A percentile compares a stretch with the other conserved stretches of the same genome.
Evolutionary conservation across 2,797 vertebrate species (phyloP).

Genomic region (Champsocephalus esox): DNA sequence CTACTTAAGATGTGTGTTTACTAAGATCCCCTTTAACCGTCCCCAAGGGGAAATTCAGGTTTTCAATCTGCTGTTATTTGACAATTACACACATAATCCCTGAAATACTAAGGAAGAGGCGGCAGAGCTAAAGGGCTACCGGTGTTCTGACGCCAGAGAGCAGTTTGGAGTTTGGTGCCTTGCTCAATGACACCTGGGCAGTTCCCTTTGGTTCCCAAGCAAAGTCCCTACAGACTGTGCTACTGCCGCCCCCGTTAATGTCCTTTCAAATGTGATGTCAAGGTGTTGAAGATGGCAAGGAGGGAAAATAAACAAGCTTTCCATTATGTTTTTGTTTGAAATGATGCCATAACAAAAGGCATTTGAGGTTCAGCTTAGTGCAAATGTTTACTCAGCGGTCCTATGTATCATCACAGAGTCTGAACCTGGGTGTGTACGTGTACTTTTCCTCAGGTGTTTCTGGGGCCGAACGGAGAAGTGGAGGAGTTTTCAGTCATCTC

Average conservation of each 20-base stretch:
- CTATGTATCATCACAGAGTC: not conserved
- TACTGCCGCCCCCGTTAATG: too few relatives aligned
- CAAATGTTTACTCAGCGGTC: not conserved
- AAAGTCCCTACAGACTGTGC: too few relatives aligned
- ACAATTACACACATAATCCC: too few relatives aligned
- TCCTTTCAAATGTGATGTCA: not conserved
- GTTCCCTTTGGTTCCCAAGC: too few relatives aligned
- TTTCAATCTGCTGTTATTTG: too few relatives aligned
- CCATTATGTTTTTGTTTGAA: not conserved
- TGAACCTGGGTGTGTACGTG: not conserved
- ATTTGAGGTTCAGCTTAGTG: not conserved
- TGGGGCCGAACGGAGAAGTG: conserved; percentile 88
- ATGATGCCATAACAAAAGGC: not conserved
- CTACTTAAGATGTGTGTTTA: not conserved
- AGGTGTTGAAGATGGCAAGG: not conserved
- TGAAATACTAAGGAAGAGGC: too few relatives aligned
- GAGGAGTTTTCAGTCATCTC: conserved; percentile 86
- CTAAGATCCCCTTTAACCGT: too few relatives aligned
- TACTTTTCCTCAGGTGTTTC: conserved; percentile 86
- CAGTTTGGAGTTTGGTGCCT: too few relatives aligned
- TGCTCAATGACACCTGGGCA: too few relatives aligned
- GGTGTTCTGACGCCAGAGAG: too few relatives aligned
- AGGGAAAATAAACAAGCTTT: not conserved
- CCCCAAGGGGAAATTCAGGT: too few relatives aligned
- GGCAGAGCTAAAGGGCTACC: too few relatives aligned